Percentiles rank a stretch among this genome's conserved stretches.
These are phyloP conservation scores for Pelagia noctiluca DNA, from an alignment of 30 jellyfish, hydroid and myxozoan genomes.

Conservation along the genomic window DNA sequence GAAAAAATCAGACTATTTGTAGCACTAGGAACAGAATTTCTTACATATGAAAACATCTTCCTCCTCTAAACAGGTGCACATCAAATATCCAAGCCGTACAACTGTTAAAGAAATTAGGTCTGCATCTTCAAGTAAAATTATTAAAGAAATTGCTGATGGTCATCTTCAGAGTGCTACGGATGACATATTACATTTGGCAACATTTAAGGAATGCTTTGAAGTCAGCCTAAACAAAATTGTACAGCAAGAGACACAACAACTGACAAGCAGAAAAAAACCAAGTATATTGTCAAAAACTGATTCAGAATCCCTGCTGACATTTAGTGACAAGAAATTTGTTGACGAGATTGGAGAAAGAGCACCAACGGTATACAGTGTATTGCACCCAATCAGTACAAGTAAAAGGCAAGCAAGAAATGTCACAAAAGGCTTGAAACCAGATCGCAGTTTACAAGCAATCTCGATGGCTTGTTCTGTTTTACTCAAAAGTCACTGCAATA, in stretches of 20 bases:
- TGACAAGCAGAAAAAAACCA: slow-evolving; percentile 6
- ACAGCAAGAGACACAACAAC: slow-evolving; percentile 12
- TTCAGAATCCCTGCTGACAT: slow-evolving; percentile 20
- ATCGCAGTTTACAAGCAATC: slow-evolving; percentile 22
- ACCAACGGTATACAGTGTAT: slow-evolving; percentile 20
- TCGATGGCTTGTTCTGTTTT: slow-evolving; percentile 22
- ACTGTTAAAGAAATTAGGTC: slow-evolving; percentile 3
- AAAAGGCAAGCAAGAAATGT: slow-evolving; percentile 38
- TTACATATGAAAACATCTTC: background rate
- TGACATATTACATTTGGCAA: too few relatives aligned
- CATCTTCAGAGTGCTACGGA: too few relatives aligned
- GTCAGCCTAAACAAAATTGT: slow-evolving; percentile 2
- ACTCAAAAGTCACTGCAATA: slow-evolving; percentile 4
- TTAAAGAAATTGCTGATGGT: too few relatives aligned
- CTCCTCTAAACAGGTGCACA: slow-evolving; percentile 10
- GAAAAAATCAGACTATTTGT: background rate
- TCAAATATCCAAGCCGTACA: slow-evolving; percentile 8
- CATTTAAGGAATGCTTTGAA: background rate
- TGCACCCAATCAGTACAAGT: slow-evolving; percentile 1
- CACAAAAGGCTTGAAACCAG: slow-evolving; percentile 33
- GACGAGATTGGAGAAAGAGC: slow-evolving; percentile 18
- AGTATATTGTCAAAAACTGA: slow-evolving; percentile 7
- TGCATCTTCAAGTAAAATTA: background rate
- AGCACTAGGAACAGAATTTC: background rate
- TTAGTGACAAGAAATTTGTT: slow-evolving; percentile 18